Conservation (phyloP, 2,797 vertebrate genomes). For the Sebastes taczanowskii region DNA sequence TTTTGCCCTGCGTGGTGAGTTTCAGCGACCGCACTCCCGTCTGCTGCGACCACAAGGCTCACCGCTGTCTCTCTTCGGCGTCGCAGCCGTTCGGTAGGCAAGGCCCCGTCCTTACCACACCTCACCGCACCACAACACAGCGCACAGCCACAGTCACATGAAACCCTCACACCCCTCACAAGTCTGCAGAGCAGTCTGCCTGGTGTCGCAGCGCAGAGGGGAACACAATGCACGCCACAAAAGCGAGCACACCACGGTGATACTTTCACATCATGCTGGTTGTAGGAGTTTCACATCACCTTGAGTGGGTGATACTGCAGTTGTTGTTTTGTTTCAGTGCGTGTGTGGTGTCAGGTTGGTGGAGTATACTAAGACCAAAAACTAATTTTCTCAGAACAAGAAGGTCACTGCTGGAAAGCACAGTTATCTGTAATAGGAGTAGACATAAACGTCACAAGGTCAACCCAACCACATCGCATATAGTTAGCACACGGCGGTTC, state of each 20-base stretch:
- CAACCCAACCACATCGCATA: conserved; percentile 28
- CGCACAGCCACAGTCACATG: conserved; percentile 53
- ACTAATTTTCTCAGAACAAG: neutral
- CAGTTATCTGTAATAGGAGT: conserved; percentile 28
- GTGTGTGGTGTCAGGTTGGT: neutral
- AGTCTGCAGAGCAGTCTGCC: conserved; percentile 35
- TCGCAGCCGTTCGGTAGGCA: conserved; percentile 62
- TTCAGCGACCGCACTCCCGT: conserved; percentile 54
- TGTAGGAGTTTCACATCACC: conserved; percentile 47
- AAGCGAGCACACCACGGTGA: neutral
- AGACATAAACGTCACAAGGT: conserved; percentile 41
- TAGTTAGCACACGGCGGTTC: conserved; percentile 5
- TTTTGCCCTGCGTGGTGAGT: conserved; percentile 52
- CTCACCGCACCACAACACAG: conserved; percentile 65
- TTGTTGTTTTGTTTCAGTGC: conserved; percentile 8
- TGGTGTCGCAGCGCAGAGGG: neutral
- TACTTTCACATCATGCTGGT: conserved; percentile 31
- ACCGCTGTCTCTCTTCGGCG: conserved; percentile 70
- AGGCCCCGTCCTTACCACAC: conserved; percentile 62
- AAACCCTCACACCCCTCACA: conserved; percentile 39
- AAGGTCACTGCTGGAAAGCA: conserved; percentile 28
- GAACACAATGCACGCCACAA: neutral
- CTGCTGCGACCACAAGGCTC: conserved; percentile 68
- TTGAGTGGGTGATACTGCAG: neutral
- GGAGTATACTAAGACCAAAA: neutral